Percentiles rank a stretch among this genome's conserved stretches.
Conservation (phyloP, 2,888 invertebrate species). For the Macaria notata region DNA sequence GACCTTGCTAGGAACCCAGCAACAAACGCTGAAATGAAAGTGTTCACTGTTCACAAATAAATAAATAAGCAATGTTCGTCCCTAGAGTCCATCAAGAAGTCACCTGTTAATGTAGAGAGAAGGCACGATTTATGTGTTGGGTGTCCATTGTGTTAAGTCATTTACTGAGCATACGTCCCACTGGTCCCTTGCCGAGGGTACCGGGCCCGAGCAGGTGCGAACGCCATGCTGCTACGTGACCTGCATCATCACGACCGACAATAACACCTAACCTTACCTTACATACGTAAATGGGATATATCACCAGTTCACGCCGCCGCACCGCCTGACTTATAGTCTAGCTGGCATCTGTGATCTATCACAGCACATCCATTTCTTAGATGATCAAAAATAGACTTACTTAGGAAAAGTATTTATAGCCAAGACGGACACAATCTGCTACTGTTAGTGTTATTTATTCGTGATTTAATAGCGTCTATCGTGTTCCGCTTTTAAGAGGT, state of each 20-base stretch:
- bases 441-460: neutral
- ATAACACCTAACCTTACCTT: constrained; percentile 18
- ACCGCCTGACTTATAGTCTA: neutral
- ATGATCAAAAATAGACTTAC: constrained; percentile 10
- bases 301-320: no score
- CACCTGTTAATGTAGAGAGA: neutral
- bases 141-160: constrained; percentile 9
- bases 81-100: no score
- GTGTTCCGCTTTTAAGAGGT: neutral
- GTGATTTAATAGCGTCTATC: constrained; percentile 2
- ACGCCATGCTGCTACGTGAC: constrained; percentile 36
- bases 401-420: constrained; percentile 1
- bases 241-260: constrained; percentile 26
- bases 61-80: no score
- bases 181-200: constrained; percentile 4
- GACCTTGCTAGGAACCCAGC: neutral
- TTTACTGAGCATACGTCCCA: constrained; percentile 7
- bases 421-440: neutral
- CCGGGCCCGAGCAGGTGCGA: constrained; percentile 29
- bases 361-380: constrained; percentile 11
- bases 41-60: no score
- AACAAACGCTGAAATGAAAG: no score
- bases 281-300: constrained; percentile 11
- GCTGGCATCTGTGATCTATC: constrained; percentile 2
- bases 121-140: neutral